Evolutionary conservation across 2,113 vertebrate species (phyloP), one percentile per base, ranked within the genome.

Genomic region (Nothobranchius kuhntae): DNA sequence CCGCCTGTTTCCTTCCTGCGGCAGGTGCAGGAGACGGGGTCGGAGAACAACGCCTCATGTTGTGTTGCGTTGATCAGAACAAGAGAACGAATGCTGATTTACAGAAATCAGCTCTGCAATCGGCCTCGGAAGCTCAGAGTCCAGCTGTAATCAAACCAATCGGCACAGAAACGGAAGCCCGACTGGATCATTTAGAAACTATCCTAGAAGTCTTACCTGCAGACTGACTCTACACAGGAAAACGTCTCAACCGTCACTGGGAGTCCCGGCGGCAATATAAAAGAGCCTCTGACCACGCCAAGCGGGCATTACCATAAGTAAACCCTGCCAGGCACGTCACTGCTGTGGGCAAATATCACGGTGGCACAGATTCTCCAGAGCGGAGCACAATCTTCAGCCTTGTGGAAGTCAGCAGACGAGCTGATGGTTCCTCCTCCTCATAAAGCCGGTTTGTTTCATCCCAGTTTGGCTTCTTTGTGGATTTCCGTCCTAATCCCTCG

Each of bases 271-370:
- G 60, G 74, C 55, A 57, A 86, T 76, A 89, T 89, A 88, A 90
- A 89, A 81, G 86, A 75, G 71, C 73, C 87, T 86, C 88, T 88
- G 88, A 85, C 80, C 86, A 83, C 9, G 58, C 69, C 1, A 9
- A 77, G 78, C 75, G 68, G 74, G 58, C 74, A 91, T 91, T 89
- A 90, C 79, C 88, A 91, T 90, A 90, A 87, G 87, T 88, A 90
- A 90, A 90, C 80, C 73, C 88, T 83, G 78, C 88, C 88, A 88
- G 86, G 75, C 76, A 81, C 80, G 83, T 89, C 84, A 90, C 58
- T 26, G 52, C 78, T 81, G 82, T 66, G 78, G 76, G 77, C 78
- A 89, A 91, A 90, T 74, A 88, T 76, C 78, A 83, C 80, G 81
- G 83, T 83, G 86, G 89, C 85, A 81, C 70, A 76, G 77, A 78